Evolutionary conservation across 2,797 vertebrate genomes (phyloP).

Genomic region (Phoeniculus purpureus): DNA sequence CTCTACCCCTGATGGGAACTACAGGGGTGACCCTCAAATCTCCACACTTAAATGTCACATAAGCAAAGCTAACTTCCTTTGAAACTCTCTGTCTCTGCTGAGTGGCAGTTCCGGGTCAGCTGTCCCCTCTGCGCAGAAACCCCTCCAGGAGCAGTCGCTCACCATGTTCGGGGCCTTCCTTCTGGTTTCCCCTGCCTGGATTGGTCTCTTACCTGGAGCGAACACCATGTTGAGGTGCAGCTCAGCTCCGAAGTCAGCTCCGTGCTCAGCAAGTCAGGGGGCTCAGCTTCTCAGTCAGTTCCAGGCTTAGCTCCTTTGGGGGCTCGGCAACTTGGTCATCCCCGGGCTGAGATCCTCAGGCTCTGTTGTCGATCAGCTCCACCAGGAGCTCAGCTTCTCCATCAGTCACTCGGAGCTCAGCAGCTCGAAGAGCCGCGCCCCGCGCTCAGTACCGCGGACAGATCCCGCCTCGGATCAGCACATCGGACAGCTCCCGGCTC

Average conservation of each 20-base stretch:
- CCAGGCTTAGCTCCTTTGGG: neutral
- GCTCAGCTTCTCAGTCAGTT: neutral
- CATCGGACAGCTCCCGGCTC: neutral
- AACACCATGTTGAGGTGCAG: conserved; percentile 50
- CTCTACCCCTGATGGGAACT: neutral
- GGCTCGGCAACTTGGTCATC: no score
- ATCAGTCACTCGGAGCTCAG: no score
- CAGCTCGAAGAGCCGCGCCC: no score
- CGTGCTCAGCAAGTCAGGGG: neutral
- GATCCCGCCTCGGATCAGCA: neutral
- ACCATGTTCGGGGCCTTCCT: neutral
- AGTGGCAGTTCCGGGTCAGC: neutral
- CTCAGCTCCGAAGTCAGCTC: neutral
- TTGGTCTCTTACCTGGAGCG: conserved; percentile 60
- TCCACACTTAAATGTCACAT: neutral
- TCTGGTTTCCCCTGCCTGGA: neutral
- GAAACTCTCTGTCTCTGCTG: neutral
- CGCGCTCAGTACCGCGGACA: neutral
- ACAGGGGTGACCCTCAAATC: neutral
- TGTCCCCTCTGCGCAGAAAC: neutral
- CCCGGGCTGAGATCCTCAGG: no score
- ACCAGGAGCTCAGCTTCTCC: neutral
- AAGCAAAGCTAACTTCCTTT: neutral
- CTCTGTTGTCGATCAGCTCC: neutral
- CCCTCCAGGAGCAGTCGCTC: neutral